phyloP scores from a whole-genome alignment of 2,888 invertebrate genomes.

The Rapana venosa region DNA sequence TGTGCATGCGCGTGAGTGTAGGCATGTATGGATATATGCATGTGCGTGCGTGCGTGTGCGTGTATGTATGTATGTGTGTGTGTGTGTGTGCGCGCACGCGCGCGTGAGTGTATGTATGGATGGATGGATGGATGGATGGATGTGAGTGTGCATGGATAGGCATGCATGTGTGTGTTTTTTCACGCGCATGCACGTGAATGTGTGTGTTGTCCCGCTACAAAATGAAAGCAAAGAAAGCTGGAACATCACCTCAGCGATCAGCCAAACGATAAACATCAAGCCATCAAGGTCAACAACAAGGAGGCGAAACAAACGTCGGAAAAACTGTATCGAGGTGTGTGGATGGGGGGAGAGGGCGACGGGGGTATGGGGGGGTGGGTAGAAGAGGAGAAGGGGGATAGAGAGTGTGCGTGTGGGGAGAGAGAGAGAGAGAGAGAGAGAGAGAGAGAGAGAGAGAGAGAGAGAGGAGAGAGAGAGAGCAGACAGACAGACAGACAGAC shows the following conservation, averaged over 20 bases:
- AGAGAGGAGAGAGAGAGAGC: background rate
- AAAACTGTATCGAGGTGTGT: background rate
- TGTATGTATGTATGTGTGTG: background rate
- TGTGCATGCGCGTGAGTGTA: constrained; percentile 24
- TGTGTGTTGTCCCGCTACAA: background rate
- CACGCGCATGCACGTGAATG: background rate
- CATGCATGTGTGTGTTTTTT: background rate
- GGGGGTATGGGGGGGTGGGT: background rate
- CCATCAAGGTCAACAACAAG: too few relatives aligned
- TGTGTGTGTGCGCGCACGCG: constrained; percentile 22
- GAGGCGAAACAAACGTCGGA: background rate
- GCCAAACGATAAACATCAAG: too few relatives aligned
- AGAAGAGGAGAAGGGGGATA: background rate
- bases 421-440: constrained; percentile 4
- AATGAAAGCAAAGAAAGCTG: too few relatives aligned
- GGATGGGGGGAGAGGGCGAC: background rate
- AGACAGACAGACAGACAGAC: constrained; percentile 13
- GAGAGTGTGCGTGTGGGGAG: constrained; percentile 9
- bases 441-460: constrained; percentile 18
- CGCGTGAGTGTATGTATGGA: background rate
- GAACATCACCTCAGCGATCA: too few relatives aligned
- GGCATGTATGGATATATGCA: background rate
- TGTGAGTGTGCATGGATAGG: background rate
- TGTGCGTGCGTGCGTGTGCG: background rate
- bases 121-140: background rate